Percentiles rank a stretch among this genome's conserved stretches.
Evolutionary conservation across 2,888 invertebrate species (phyloP).

Genomic region (Bibio marci): DNA sequence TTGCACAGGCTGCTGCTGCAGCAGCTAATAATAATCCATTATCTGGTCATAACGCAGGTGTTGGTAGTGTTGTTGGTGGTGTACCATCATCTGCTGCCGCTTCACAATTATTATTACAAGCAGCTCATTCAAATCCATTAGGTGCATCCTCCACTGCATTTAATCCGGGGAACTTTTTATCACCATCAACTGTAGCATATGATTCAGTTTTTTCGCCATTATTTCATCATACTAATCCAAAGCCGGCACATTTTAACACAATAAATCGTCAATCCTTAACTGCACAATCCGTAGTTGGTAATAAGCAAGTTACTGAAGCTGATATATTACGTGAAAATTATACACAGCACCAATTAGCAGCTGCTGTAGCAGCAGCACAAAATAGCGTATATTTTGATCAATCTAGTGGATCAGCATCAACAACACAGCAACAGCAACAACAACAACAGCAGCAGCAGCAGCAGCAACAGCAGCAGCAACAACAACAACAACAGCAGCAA

Average conservation of each 20-base stretch:
- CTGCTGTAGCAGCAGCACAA: conserved; percentile 34
- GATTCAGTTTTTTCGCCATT: conserved; percentile 69
- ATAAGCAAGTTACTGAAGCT: conserved; percentile 37
- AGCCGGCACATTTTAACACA: conserved; percentile 53
- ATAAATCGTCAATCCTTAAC: conserved; percentile 43
- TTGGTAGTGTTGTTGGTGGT: conserved; percentile 21
- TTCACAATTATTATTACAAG: conserved; percentile 42
- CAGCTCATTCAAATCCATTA: conserved; percentile 40
- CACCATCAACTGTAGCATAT: conserved; percentile 59
- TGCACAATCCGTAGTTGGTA: conserved; percentile 40
- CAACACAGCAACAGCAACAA: too few species aligned
- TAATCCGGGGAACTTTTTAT: conserved; percentile 54
- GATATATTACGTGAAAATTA: conserved; percentile 41
- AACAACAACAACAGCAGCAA: conserved; percentile 30
- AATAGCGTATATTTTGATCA: conserved; percentile 52
- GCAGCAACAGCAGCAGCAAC: not conserved
- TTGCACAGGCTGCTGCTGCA: conserved; percentile 32
- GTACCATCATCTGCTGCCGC: conserved; percentile 42
- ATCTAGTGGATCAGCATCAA: conserved; percentile 27
- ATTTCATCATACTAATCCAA: conserved; percentile 61
- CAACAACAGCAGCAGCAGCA: too few species aligned
- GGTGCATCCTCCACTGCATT: conserved; percentile 47
- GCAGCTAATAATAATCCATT: conserved; percentile 18
- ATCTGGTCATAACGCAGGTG: conserved; percentile 13
- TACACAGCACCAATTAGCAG: conserved; percentile 34